phyloP scores from a whole-genome alignment of 2,888 invertebrate genomes.

The Aricia artaxerxes region DNA sequence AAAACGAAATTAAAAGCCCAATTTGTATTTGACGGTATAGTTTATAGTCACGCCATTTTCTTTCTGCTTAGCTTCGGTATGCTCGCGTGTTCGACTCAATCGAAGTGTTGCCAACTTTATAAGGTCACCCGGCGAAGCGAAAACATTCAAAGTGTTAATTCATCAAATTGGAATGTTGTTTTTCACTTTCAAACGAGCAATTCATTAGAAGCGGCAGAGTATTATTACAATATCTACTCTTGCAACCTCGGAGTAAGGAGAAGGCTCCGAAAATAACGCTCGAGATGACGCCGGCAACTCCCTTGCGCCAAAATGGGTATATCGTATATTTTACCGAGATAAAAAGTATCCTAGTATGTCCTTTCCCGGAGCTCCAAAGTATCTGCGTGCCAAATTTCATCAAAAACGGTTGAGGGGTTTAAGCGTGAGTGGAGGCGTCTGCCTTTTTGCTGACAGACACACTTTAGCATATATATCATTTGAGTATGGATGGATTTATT shows the following conservation, averaged over 20 bases:
- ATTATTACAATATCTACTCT: not conserved
- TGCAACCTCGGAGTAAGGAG: not conserved
- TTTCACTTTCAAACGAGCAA: not conserved
- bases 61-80: constrained; percentile 1
- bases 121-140: constrained; percentile 20
- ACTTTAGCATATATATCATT: too few species aligned
- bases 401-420: too few species aligned
- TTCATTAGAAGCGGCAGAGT: not conserved
- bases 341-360: too few species aligned
- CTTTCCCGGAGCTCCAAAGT: too few species aligned
- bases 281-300: too few species aligned
- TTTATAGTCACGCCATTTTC: constrained; percentile 20
- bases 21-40: constrained; percentile 10
- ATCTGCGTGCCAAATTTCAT: too few species aligned
- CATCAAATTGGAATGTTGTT: constrained; percentile 20
- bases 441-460: too few species aligned
- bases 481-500: too few species aligned
- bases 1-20: constrained; percentile 7
- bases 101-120: constrained; percentile 21
- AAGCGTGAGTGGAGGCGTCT: too few species aligned
- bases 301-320: too few species aligned
- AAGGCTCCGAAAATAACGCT: too few species aligned
- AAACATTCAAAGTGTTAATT: constrained; percentile 18
- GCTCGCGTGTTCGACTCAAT: constrained; percentile 20
- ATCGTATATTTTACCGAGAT: too few species aligned